phyloP scores from a whole-genome alignment of 2,888 invertebrate species.

The Apamea anceps region DNA sequence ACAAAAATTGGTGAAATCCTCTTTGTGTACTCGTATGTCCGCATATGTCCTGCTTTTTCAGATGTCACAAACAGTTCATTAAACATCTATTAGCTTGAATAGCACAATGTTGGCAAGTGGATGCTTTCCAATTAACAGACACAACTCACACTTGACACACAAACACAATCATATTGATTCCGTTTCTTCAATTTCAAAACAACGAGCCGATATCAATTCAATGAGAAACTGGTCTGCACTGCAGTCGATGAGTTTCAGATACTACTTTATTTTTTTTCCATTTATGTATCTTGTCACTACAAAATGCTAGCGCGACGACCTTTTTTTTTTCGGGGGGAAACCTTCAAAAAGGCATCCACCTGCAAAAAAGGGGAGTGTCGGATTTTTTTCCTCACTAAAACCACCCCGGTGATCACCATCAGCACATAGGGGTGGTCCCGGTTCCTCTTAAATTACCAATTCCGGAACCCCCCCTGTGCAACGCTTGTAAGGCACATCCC shows the following conservation, averaged over 20 bases:
- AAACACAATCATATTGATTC: conserved; percentile 32
- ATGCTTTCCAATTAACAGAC: conserved; percentile 34
- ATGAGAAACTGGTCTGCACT: conserved; percentile 21
- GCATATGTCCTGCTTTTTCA: background rate
- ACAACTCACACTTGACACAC: conserved; percentile 55
- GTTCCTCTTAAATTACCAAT: too few species aligned
- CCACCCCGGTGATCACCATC: too few species aligned
- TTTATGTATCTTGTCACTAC: background rate
- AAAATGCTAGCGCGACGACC: background rate
- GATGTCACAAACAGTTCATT: background rate
- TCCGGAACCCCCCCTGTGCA: too few species aligned
- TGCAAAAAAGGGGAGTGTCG: too few species aligned
- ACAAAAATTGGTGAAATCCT: background rate
- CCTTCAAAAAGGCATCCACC: too few species aligned
- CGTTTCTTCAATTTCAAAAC: conserved; percentile 16
- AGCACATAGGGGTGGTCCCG: too few species aligned
- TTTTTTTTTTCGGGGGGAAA: too few species aligned
- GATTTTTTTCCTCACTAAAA: too few species aligned
- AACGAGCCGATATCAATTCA: conserved; percentile 5
- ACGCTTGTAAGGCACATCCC: too few species aligned
- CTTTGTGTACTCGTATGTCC: too few species aligned
- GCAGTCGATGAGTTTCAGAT: background rate
- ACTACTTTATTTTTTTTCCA: background rate
- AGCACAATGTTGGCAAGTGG: conserved; percentile 29
- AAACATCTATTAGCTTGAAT: background rate